A percentile compares a stretch with the other conserved stretches of the same genome.
Conservation (phyloP, 2,797 vertebrate genomes). For the Eulemur coronatus region DNA sequence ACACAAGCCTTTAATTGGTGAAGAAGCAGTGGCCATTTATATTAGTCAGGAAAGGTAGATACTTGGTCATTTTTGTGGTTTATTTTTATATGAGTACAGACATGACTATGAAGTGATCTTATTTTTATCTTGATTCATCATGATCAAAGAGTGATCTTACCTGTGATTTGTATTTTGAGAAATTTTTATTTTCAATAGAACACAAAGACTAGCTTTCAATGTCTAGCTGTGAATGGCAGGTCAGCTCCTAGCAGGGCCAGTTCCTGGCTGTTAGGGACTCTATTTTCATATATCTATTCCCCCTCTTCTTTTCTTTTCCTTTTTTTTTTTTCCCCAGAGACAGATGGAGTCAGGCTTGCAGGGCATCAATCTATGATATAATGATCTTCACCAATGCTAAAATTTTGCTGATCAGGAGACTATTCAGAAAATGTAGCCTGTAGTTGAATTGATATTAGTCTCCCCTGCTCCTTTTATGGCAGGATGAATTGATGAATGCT, state of each 20-base stretch:
- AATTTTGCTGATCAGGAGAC: background rate
- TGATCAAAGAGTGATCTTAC: background rate
- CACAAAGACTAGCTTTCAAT: background rate
- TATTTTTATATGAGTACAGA: background rate
- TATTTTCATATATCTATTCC: background rate
- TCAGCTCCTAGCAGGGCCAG: background rate
- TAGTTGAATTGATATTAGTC: background rate
- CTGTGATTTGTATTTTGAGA: background rate
- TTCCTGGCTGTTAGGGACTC: background rate
- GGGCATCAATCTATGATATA: background rate
- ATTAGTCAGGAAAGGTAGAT: background rate
- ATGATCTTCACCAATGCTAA: background rate
- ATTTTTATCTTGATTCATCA: background rate
- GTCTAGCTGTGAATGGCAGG: background rate
- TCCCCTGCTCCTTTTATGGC: background rate
- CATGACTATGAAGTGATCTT: background rate
- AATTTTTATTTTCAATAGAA: background rate
- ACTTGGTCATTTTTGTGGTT: background rate
- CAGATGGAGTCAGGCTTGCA: background rate
- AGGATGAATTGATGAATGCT: background rate
- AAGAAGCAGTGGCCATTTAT: background rate
- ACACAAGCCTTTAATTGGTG: background rate
- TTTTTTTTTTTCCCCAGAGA: background rate
- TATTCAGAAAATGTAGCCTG: background rate
- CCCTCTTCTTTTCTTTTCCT: background rate